These are phyloP conservation scores for Ambastaia sidthimunki DNA, from an alignment of 2,797 vertebrate genomes.

Conservation along the genomic window DNA sequence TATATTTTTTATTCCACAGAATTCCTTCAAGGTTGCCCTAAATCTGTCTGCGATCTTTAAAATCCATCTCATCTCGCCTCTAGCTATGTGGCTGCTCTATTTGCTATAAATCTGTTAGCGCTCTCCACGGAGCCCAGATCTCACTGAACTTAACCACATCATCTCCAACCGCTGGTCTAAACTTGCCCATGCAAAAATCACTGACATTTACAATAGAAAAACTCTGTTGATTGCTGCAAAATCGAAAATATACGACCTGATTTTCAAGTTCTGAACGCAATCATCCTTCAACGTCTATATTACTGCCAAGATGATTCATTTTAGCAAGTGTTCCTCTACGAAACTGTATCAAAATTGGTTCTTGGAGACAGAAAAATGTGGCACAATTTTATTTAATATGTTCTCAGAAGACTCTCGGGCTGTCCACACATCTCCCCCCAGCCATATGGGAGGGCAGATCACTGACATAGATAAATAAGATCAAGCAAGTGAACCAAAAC, in stretches of 20 bases:
- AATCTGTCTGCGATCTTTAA: conserved; percentile 50
- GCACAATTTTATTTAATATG: conserved; percentile 33
- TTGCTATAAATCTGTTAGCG: conserved; percentile 45
- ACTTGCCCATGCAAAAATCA: conserved; percentile 39
- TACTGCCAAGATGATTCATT: conserved; percentile 13
- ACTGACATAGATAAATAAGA: conserved; percentile 70
- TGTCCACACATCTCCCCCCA: conserved; percentile 53
- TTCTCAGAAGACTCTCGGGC: conserved; percentile 28
- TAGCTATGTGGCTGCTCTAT: conserved; percentile 20
- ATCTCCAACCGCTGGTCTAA: conserved; percentile 27
- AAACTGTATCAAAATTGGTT: not conserved
- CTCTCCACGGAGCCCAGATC: conserved; percentile 27
- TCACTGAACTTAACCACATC: conserved; percentile 15
- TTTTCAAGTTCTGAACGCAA: conserved; percentile 11
- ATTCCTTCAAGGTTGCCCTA: conserved; percentile 33
- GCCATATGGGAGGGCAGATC: conserved; percentile 62
- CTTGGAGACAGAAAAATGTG: not conserved
- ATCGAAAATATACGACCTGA: not conserved
- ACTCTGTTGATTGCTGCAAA: conserved; percentile 2
- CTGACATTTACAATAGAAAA: conserved; percentile 31
- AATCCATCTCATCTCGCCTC: conserved; percentile 49
- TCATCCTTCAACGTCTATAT: not conserved
- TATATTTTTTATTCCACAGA: conserved; percentile 25
- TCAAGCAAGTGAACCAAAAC: conserved; percentile 50
- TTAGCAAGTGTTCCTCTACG: not conserved